A percentile compares a stretch with the other conserved stretches of the same genome.
Evolutionary conservation across 2,888 invertebrate species (phyloP).

Genomic region (Mythimna pallens): DNA sequence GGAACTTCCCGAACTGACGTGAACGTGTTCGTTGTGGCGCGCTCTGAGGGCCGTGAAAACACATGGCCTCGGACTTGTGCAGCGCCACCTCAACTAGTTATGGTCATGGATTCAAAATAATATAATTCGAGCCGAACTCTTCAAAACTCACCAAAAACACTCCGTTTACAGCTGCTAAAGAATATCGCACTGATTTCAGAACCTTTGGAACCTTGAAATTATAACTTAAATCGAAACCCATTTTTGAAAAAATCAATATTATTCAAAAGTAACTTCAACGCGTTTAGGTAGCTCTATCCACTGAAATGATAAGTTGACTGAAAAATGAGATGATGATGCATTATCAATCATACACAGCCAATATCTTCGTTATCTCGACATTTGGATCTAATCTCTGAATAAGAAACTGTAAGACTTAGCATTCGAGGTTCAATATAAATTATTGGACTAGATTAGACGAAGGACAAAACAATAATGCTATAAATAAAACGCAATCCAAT

Average conservation of each 20-base stretch:
- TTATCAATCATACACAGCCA: slow-evolving; percentile 80
- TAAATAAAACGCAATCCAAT: not conserved
- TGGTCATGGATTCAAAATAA: slow-evolving; percentile 25
- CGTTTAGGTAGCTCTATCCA: slow-evolving; percentile 54
- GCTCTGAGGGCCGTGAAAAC: too few relatives aligned
- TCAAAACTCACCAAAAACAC: slow-evolving; percentile 92
- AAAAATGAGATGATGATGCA: slow-evolving; percentile 77
- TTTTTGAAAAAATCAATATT: slow-evolving; percentile 50
- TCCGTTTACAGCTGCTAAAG: slow-evolving; percentile 93
- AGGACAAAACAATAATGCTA: slow-evolving; percentile 3
- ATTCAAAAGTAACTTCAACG: slow-evolving; percentile 9
- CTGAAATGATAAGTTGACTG: slow-evolving; percentile 71
- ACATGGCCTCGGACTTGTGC: too few relatives aligned
- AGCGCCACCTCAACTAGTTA: slow-evolving; percentile 19
- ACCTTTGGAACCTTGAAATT: slow-evolving; percentile 89
- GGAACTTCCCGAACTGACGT: too few relatives aligned
- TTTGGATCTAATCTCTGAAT: slow-evolving; percentile 78
- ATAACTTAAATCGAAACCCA: slow-evolving; percentile 72
- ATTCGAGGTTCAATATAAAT: slow-evolving; percentile 33
- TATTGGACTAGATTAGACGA: slow-evolving; percentile 31
- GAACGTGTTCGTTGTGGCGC: too few relatives aligned
- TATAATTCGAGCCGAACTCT: slow-evolving; percentile 9
- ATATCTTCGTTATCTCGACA: slow-evolving; percentile 85
- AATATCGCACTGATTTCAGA: slow-evolving; percentile 91
- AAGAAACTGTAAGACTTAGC: slow-evolving; percentile 37